A percentile compares a stretch with the other conserved stretches of the same genome.
Conservation (phyloP, 2,888 invertebrate species). For the Tiliacea citrago region DNA sequence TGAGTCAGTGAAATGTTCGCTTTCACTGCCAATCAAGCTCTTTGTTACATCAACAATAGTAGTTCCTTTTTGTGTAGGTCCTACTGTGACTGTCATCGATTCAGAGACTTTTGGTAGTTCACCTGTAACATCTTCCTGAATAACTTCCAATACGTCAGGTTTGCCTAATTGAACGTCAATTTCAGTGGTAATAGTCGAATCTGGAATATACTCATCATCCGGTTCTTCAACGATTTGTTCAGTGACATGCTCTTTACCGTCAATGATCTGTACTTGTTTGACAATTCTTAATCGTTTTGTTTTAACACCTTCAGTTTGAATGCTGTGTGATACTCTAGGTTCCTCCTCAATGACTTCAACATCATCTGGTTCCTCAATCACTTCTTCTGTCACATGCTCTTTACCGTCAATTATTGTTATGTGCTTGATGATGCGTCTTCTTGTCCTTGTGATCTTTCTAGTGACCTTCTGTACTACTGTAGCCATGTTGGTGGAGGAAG, state of each 20-base stretch:
- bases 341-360: constrained; percentile 93
- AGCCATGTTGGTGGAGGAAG: constrained; percentile 80
- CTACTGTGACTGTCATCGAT: constrained; percentile 40
- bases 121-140: constrained; percentile 39
- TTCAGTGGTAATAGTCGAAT: constrained; percentile 77
- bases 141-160: constrained; percentile 45
- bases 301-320: constrained; percentile 78
- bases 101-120: constrained; percentile 36
- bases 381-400: constrained; percentile 95
- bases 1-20: constrained; percentile 56
- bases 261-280: constrained; percentile 92
- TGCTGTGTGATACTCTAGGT: constrained; percentile 75
- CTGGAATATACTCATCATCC: constrained; percentile 83
- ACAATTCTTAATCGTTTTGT: constrained; percentile 89
- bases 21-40: constrained; percentile 68
- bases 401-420: constrained; percentile 95
- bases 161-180: constrained; percentile 74
- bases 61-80: constrained; percentile 32
- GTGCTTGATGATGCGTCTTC: constrained; percentile 93
- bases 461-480: constrained; percentile 95
- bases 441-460: constrained; percentile 93
- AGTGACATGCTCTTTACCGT: constrained; percentile 94
- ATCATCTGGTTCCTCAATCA: constrained; percentile 96
- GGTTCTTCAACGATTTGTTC: constrained; percentile 93
- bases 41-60: constrained; percentile 51